These are phyloP conservation scores for Cosmopolites sordidus DNA, from an alignment of 2,888 invertebrate species.

Conservation along the genomic window DNA sequence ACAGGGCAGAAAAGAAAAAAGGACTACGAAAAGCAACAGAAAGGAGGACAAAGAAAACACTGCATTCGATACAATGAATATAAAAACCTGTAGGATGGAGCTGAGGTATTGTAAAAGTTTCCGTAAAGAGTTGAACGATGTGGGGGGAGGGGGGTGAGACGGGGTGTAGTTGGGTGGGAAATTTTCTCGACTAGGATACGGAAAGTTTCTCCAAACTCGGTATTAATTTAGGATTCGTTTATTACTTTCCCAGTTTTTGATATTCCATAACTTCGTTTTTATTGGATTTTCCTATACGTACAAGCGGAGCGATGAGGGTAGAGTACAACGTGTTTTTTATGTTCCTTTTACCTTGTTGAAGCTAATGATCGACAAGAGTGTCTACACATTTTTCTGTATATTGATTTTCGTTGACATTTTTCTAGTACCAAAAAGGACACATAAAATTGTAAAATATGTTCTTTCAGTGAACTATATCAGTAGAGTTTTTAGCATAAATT, in stretches of 20 bases:
- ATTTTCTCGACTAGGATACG: neutral
- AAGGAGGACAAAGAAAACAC: too few relatives aligned
- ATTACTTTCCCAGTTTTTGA: slow-evolving; percentile 1
- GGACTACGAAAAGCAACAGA: too few relatives aligned
- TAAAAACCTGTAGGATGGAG: neutral
- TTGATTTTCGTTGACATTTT: neutral
- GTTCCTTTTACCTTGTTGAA: neutral
- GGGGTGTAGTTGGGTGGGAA: neutral
- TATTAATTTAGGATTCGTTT: slow-evolving; percentile 2
- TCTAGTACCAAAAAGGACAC: neutral
- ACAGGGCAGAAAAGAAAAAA: neutral
- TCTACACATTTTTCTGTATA: neutral
- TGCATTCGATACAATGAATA: neutral
- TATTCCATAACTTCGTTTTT: slow-evolving; percentile 1
- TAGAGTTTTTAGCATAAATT: too few relatives aligned
- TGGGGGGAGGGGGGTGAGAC: too few relatives aligned
- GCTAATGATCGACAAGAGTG: neutral
- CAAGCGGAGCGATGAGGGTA: neutral
- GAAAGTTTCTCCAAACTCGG: neutral
- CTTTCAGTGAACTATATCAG: too few relatives aligned
- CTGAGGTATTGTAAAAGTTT: neutral
- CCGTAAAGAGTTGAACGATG: neutral
- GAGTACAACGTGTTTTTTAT: neutral
- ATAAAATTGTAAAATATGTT: neutral
- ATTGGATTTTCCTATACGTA: neutral